A percentile compares a stretch with the other conserved stretches of the same genome.
These are phyloP conservation scores for Esperia sulphurella DNA, from an alignment of 2,888 invertebrate genomes.

Conservation along the genomic window DNA sequence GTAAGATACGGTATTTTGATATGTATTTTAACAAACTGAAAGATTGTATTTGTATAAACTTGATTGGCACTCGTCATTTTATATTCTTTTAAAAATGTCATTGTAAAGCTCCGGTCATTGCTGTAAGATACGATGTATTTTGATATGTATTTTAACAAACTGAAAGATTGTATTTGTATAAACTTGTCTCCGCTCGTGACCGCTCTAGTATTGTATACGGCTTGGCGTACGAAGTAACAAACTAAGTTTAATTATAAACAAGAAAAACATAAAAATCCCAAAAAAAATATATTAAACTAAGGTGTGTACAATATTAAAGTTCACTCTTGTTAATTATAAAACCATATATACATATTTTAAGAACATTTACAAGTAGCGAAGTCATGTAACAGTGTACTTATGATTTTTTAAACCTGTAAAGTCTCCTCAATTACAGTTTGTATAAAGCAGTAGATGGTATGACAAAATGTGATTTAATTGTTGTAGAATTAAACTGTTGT, in stretches of 20 bases:
- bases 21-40: conserved; percentile 65
- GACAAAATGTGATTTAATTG: conserved; percentile 74
- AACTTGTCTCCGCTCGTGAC: conserved; percentile 53
- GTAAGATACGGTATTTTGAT: conserved; percentile 60
- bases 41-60: conserved; percentile 57
- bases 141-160: conserved; percentile 68
- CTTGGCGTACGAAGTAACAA: conserved; percentile 67
- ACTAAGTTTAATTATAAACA: conserved; percentile 59
- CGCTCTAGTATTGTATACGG: conserved; percentile 74
- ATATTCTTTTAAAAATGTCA: not conserved
- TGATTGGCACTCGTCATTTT: not conserved
- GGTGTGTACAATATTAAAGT: conserved; percentile 75
- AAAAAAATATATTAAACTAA: conserved; percentile 55
- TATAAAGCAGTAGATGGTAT: conserved; percentile 55
- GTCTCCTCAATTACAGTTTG: conserved; percentile 50
- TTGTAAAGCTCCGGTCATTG: conserved; percentile 37
- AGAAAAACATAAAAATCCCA: conserved; percentile 41
- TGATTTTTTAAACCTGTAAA: conserved; percentile 40
- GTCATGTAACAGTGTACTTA: conserved; percentile 68
- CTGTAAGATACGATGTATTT: conserved; percentile 51
- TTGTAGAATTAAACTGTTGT: conserved; percentile 70
- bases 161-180: conserved; percentile 58
- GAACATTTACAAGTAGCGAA: conserved; percentile 68
- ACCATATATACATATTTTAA: conserved; percentile 68
- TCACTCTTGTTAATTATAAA: conserved; percentile 55